Evolutionary conservation across 2,113 vertebrate genomes (phyloP).

Genomic region (Daubentonia madagascariensis): DNA sequence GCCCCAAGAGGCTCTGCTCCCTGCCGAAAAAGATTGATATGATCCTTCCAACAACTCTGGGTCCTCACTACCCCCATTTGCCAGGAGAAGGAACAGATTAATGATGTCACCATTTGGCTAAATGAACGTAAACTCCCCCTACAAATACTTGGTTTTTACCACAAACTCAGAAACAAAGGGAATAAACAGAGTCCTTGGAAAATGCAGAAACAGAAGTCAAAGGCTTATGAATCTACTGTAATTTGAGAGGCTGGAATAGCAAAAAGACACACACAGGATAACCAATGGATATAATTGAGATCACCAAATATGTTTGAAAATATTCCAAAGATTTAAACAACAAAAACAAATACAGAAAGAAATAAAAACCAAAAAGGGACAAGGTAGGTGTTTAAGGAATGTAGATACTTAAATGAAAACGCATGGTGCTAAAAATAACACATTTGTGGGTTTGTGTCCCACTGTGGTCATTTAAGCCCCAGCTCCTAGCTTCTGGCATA

Average conservation of each 20-base stretch:
- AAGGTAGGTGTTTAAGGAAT: background rate
- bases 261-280: background rate
- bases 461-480: no score
- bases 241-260: background rate
- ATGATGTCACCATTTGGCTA: background rate
- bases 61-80: background rate
- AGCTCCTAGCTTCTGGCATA: background rate
- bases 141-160: background rate
- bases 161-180: conserved; percentile 1
- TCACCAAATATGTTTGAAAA: background rate
- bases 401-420: background rate
- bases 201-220: background rate
- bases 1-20: background rate
- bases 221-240: background rate
- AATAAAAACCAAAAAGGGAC: background rate
- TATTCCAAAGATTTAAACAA: background rate
- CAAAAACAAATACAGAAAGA: background rate
- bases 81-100: background rate
- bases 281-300: background rate
- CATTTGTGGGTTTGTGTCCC: no score
- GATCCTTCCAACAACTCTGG: background rate
- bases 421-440: background rate
- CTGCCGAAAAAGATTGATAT: background rate
- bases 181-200: background rate
- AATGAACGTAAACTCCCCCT: background rate